Percentiles rank a stretch among this genome's conserved stretches.
These are phyloP conservation scores for Polia nebulosa DNA, from an alignment of 2,888 invertebrate species.

Conservation along the genomic window DNA sequence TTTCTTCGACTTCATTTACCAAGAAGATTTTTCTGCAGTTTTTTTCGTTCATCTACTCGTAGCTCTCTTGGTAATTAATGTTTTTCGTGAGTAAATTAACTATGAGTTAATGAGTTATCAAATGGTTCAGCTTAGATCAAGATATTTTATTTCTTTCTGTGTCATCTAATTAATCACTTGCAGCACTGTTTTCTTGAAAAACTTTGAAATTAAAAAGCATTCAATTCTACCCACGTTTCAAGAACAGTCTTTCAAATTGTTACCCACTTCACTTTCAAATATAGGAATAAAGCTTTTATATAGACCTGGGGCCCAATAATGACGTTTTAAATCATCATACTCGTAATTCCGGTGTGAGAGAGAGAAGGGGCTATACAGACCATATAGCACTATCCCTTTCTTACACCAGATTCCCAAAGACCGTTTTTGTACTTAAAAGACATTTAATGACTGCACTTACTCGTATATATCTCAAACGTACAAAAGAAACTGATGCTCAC, in stretches of 20 bases:
- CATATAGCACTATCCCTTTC: too few species aligned
- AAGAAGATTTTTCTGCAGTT: constrained; percentile 14
- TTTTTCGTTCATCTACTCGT: constrained; percentile 22
- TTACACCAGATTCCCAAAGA: too few species aligned
- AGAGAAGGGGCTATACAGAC: too few species aligned
- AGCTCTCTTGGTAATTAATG: constrained; percentile 15
- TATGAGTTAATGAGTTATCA: background rate
- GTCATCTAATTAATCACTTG: background rate
- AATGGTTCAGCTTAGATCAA: background rate
- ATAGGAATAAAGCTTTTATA: background rate
- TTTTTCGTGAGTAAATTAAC: constrained; percentile 23
- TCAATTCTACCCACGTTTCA: background rate
- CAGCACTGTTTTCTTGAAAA: background rate
- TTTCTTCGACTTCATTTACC: constrained; percentile 12
- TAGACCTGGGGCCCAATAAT: too few species aligned
- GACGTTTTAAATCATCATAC: too few species aligned
- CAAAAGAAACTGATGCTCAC: constrained; percentile 16
- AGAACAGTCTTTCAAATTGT: background rate
- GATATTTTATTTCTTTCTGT: background rate
- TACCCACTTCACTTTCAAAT: background rate
- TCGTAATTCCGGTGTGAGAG: too few species aligned
- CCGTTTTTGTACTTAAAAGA: too few species aligned
- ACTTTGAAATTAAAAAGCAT: background rate
- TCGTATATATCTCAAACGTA: background rate
- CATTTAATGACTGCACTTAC: too few species aligned